Conservation (phyloP, 2,797 vertebrate genomes). For the Nothura maculosa region DNA sequence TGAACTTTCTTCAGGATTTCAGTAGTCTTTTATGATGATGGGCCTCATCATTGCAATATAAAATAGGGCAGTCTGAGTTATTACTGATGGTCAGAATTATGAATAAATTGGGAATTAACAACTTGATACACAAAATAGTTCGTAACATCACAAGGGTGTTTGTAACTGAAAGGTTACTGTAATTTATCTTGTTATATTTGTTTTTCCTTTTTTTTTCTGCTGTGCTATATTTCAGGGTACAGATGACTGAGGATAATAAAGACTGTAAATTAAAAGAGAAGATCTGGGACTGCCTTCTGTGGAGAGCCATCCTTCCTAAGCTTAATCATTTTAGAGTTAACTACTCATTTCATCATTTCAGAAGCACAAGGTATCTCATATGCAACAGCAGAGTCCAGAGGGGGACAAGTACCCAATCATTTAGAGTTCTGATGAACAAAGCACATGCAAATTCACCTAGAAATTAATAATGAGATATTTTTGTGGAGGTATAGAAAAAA, state of each 20-base stretch:
- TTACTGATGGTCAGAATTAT: not conserved
- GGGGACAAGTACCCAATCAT: not conserved
- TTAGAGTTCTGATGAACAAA: not conserved
- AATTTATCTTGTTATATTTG: not conserved
- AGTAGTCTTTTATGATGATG: not conserved
- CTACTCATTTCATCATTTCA: not conserved
- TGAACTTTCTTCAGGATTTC: constrained; percentile 2
- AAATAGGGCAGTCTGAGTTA: not conserved
- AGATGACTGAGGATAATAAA: not conserved
- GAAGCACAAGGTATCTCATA: not conserved
- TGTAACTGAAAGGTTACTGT: not conserved
- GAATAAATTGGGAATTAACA: not conserved
- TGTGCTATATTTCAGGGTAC: not conserved
- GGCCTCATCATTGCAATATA: not conserved
- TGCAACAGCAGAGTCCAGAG: not conserved
- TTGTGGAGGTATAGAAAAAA: not conserved
- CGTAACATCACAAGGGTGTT: not conserved
- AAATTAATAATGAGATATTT: not conserved
- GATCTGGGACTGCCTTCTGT: not conserved
- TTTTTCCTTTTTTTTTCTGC: not conserved
- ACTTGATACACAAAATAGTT: not conserved
- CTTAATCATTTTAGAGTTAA: not conserved
- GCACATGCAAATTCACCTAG: not conserved
- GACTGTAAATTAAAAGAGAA: not conserved
- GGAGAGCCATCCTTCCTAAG: not conserved